Percentiles rank a stretch among this genome's conserved stretches.
These are phyloP conservation scores for Aproaerema taeniolella DNA, from an alignment of 2,888 invertebrate genomes.

Conservation along the genomic window DNA sequence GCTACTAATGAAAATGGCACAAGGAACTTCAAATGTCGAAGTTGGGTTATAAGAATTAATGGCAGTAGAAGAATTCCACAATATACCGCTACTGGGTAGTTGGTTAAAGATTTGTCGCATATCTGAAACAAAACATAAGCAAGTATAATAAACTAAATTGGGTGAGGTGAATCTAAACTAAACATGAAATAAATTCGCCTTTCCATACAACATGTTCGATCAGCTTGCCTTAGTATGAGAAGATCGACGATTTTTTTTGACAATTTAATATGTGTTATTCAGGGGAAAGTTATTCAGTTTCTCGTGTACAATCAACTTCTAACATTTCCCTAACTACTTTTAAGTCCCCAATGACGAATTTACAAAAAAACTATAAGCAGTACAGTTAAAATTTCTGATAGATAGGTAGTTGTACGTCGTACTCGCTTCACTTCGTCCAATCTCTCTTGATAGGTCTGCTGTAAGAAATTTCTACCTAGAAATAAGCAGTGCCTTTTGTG, in stretches of 20 bases:
- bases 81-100: constrained; percentile 75
- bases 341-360: no score
- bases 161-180: not conserved
- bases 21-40: constrained; percentile 85
- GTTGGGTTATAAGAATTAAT: constrained; percentile 81
- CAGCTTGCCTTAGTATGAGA: no score
- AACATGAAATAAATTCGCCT: no score
- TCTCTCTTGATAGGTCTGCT: no score
- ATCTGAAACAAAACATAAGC: constrained; percentile 60
- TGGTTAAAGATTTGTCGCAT: constrained; percentile 51
- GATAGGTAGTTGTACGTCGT: no score
- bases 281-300: not conserved
- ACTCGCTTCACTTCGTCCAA: no score
- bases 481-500: no score
- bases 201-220: no score
- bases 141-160: not conserved
- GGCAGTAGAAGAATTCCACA: constrained; percentile 82
- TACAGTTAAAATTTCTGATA: no score
- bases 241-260: not conserved
- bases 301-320: not conserved
- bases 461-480: no score
- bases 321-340: no score
- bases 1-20: constrained; percentile 94
- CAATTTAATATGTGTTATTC: not conserved
- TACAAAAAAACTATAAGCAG: no score